These are phyloP conservation scores for Wiebesia pumilae DNA, from an alignment of 1,140 invertebrate genomes.

Conservation along the genomic window DNA sequence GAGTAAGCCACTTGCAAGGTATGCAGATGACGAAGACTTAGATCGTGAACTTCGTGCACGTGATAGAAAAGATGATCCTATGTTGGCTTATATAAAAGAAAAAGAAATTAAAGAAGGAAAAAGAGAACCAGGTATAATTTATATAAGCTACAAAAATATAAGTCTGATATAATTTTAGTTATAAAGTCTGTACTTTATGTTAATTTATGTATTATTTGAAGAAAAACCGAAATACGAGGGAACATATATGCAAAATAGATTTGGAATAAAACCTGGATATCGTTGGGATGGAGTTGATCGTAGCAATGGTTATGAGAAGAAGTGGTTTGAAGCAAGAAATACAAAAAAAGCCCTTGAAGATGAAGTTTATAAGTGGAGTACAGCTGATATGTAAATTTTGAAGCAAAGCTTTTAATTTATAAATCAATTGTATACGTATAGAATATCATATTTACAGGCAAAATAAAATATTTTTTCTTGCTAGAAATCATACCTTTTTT, in stretches of 20 bases:
- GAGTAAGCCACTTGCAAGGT: slow-evolving; percentile 92
- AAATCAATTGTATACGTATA: not conserved
- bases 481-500: no score
- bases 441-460: not conserved
- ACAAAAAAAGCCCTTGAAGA: slow-evolving; percentile 85
- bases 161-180: not conserved
- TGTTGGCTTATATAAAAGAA: slow-evolving; percentile 88
- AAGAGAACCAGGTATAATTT: slow-evolving; percentile 66
- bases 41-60: slow-evolving; percentile 84
- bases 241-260: slow-evolving; percentile 91
- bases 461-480: no score
- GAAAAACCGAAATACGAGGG: slow-evolving; percentile 84
- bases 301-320: slow-evolving; percentile 97
- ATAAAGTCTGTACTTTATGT: not conserved
- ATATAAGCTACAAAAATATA: not conserved
- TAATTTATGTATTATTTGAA: slow-evolving; percentile 53
- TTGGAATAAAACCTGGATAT: slow-evolving; percentile 92
- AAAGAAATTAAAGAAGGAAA: slow-evolving; percentile 82
- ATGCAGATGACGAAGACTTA: slow-evolving; percentile 91
- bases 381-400: slow-evolving; percentile 90
- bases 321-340: slow-evolving; percentile 88
- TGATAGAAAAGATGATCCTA: slow-evolving; percentile 92
- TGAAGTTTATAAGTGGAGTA: slow-evolving; percentile 96
- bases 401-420: not conserved
- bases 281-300: slow-evolving; percentile 99